A percentile compares a stretch with the other conserved stretches of the same genome.
Conservation (phyloP, 2,888 invertebrate genomes). For the Nephrotoma guestfalica region DNA sequence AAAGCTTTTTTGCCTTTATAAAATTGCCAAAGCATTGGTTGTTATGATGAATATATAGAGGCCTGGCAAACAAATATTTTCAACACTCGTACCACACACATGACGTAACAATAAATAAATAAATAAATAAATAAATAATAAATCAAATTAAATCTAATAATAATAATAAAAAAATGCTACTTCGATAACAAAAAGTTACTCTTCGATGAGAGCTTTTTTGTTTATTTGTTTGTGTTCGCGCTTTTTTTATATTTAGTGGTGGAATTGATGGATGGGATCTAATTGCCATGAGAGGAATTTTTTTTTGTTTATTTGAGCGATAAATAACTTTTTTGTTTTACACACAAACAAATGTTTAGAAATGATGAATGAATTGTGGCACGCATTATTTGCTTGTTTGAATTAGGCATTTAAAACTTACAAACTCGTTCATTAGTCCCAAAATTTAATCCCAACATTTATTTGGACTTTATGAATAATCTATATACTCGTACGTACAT, state of each 20-base stretch:
- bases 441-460: neutral
- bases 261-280: neutral
- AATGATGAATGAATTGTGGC: neutral
- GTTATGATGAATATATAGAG: neutral
- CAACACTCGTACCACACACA: neutral
- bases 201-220: neutral
- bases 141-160: neutral
- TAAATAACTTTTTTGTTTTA: neutral
- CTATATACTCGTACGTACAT: neutral
- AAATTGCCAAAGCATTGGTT: neutral
- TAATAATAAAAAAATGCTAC: neutral
- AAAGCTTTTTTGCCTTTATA: neutral
- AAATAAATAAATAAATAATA: neutral
- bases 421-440: neutral
- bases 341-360: neutral
- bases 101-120: neutral
- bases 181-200: neutral
- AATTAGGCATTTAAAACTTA: neutral
- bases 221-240: neutral
- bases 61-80: neutral
- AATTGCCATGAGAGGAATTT: neutral
- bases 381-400: neutral
- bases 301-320: neutral
- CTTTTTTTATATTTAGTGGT: neutral
- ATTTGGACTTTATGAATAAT: neutral